phyloP scores from a whole-genome alignment of 2,113 vertebrate genomes.

The Arenaria interpres region DNA sequence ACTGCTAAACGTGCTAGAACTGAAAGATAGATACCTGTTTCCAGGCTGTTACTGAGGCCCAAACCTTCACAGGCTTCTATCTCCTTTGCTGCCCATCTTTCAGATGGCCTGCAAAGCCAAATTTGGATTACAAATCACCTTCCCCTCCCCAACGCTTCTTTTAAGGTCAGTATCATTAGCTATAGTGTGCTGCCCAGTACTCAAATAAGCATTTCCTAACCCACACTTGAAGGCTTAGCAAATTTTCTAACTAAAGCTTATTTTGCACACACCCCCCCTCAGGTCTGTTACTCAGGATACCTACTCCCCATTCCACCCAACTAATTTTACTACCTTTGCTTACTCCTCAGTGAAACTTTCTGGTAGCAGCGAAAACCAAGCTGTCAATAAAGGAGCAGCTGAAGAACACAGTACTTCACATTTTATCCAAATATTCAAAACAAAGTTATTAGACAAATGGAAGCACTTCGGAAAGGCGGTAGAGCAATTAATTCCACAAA shows the following conservation, averaged over 20 bases:
- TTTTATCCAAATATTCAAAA: background rate
- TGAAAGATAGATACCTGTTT: background rate
- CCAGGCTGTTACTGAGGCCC: background rate
- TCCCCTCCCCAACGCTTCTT: background rate
- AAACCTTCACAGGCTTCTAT: background rate
- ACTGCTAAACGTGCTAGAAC: background rate
- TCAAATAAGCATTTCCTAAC: background rate
- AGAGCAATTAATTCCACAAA: background rate
- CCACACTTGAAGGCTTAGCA: background rate
- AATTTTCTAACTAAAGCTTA: background rate
- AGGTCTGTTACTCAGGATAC: background rate
- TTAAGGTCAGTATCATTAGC: background rate
- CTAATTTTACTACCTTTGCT: background rate
- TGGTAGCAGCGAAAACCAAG: background rate
- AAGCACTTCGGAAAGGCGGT: background rate
- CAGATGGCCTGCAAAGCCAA: background rate
- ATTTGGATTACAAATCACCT: background rate
- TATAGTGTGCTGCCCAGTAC: background rate
- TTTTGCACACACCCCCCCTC: background rate
- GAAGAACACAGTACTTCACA: background rate
- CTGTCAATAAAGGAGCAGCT: background rate
- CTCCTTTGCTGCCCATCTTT: background rate
- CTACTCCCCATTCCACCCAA: background rate
- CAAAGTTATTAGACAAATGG: background rate
- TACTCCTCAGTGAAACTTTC: background rate